Evolutionary conservation across 2,888 invertebrate species (phyloP).

Genomic region (Leptopilina myrica): DNA sequence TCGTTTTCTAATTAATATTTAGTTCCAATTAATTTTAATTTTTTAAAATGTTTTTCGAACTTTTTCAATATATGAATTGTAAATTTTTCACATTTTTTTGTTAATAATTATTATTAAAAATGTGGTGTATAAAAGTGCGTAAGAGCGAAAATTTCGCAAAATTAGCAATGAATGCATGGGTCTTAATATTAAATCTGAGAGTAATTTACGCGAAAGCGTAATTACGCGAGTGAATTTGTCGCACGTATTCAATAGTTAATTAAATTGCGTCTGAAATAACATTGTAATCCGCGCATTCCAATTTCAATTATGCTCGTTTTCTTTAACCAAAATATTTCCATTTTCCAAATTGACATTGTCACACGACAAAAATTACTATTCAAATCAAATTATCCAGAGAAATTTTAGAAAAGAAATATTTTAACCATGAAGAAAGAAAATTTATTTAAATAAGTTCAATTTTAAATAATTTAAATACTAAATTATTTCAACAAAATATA

Average conservation of each 20-base stretch:
- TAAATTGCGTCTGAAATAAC: conserved; percentile 12
- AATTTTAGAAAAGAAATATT: too few species aligned
- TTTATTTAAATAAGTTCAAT: too few species aligned
- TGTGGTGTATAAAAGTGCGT: not conserved
- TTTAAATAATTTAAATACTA: too few species aligned
- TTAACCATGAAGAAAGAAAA: too few species aligned
- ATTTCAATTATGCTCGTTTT: conserved; percentile 11
- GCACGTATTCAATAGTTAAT: conserved; percentile 8
- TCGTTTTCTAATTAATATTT: too few species aligned
- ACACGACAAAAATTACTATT: too few species aligned
- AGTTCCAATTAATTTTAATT: too few species aligned
- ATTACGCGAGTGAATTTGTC: not conserved
- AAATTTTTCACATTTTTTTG: not conserved
- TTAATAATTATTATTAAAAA: conserved; percentile 12
- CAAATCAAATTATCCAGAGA: too few species aligned
- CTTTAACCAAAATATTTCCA: not conserved
- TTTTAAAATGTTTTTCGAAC: too few species aligned
- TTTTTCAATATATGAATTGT: too few species aligned
- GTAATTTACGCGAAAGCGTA: conserved; percentile 7
- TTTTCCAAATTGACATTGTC: not conserved
- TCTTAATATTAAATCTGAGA: conserved; percentile 18
- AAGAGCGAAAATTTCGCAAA: not conserved
- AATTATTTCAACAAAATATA: too few species aligned
- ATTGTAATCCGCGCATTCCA: not conserved
- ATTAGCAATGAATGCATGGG: conserved; percentile 19